Base-by-base conservation (phyloP, 1,140 invertebrate genomes). In the Zaprionus africanus region DNA sequence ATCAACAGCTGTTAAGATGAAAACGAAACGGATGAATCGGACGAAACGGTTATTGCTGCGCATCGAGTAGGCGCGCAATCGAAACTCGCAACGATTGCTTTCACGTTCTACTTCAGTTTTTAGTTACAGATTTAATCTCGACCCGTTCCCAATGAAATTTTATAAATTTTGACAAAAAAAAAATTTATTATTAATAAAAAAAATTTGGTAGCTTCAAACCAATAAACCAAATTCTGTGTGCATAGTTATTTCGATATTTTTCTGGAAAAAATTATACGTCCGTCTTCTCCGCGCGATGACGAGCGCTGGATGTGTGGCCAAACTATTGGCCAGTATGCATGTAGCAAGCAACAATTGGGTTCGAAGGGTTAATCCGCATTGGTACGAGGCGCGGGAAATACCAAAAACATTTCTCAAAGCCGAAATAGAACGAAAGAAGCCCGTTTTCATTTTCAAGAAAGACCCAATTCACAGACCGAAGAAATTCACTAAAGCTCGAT, bases 341-440 rank as follows among this genome's bases (percentile, higher is more conserved):
- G 38, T 58, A 36, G 26, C 9, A 1, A 59, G 7, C 5, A 65
- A 58, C 12, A 31, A 26, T 5, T 86, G 83, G 83, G 6, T 86
- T 0, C 61, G 72, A 15, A 56, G 57, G 1, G 83, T 87, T 0
- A 86, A 86, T 75, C 83, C 83, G 0, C 12, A 59, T n/a, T 86
- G 83, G 83, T 87, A 82, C 22, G 63, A 69, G 41, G 77, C 69
- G 0, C 69, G 76, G 2, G 41, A 63, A 1, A 26, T 87, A 1
- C 79, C 83, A 1, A 86, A 36, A 12, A 79, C 63, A 0, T 5
- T 77, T 4, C 49, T 86, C 0, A 68, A 7, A 0, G 38, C 79
- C 3, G 79, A 73, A n/a, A 19, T 17, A 12, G 1, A 19, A 24
- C 19, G 46, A 5, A 5, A 11, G 13, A 4, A 51, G 11, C 15